A percentile compares a stretch with the other conserved stretches of the same genome.
Evolutionary conservation across 2,888 invertebrate genomes (phyloP).

Genomic region (Xestia sexstrigata): DNA sequence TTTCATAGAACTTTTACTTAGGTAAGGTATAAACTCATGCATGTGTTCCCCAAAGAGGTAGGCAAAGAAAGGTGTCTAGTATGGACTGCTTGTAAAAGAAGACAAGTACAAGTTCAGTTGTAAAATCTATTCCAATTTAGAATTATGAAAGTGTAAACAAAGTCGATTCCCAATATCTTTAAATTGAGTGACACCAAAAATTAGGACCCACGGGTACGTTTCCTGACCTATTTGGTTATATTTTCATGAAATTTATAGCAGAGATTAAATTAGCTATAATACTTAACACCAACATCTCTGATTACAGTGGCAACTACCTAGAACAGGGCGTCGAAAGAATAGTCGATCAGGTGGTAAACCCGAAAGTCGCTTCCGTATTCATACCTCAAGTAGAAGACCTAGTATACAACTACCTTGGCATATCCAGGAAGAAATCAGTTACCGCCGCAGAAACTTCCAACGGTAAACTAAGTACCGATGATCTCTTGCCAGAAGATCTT

Average conservation of each 20-base stretch:
- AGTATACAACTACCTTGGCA: conserved; percentile 96
- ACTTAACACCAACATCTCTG: conserved; percentile 59
- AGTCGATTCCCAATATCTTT: background rate
- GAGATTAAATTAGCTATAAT: background rate
- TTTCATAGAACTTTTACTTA: background rate
- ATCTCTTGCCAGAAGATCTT: conserved; percentile 93
- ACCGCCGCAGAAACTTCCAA: conserved; percentile 79
- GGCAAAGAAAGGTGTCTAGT: background rate
- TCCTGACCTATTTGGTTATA: background rate
- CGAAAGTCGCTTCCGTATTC: conserved; percentile 96
- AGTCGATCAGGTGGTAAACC: conserved; percentile 98
- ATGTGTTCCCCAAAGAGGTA: background rate
- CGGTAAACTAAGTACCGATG: conserved; percentile 80
- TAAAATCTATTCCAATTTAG: background rate
- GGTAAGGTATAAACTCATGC: background rate
- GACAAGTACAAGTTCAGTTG: background rate
- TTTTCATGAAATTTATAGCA: background rate
- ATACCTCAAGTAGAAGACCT: conserved; percentile 97
- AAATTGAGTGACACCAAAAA: background rate
- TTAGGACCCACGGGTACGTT: background rate
- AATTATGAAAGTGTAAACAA: background rate
- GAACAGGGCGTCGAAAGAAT: conserved; percentile 98
- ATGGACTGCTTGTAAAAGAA: background rate
- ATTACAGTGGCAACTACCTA: conserved; percentile 94
- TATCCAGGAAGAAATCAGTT: conserved; percentile 92